Conservation (phyloP, 2,113 vertebrate genomes). For the Myotis brandtii region DNA sequence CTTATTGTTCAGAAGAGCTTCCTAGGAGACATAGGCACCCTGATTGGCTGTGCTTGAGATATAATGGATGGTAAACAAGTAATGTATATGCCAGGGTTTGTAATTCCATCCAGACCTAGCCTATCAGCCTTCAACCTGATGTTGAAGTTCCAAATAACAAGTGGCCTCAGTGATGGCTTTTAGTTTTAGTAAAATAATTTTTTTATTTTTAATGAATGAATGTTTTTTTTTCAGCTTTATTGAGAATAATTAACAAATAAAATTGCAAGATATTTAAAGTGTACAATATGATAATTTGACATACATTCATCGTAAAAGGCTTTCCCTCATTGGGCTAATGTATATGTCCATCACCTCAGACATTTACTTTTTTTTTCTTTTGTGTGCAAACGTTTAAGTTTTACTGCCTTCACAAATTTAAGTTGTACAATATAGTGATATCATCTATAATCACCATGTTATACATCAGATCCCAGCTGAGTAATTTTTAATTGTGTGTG, state of each 20-base stretch:
- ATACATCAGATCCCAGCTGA: background rate
- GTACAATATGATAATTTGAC: background rate
- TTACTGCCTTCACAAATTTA: background rate
- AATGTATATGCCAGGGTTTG: background rate
- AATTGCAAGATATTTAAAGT: conserved; percentile 26
- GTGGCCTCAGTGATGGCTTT: conserved; percentile 6
- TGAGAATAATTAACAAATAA: background rate
- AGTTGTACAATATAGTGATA: background rate
- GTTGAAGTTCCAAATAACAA: background rate
- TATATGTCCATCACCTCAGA: background rate
- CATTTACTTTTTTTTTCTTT: background rate
- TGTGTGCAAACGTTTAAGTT: background rate
- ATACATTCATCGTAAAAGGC: background rate
- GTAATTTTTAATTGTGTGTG: background rate
- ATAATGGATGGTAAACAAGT: background rate
- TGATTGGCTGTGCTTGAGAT: background rate
- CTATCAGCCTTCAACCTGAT: background rate
- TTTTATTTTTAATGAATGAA: background rate
- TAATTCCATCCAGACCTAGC: background rate
- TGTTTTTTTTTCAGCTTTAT: background rate
- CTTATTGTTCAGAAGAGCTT: background rate
- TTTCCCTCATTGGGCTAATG: background rate
- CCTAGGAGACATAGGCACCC: background rate
- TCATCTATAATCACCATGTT: background rate
- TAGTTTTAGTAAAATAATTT: background rate